Conservation (phyloP, 2,888 invertebrate genomes). For the Xylota sylvarum region DNA sequence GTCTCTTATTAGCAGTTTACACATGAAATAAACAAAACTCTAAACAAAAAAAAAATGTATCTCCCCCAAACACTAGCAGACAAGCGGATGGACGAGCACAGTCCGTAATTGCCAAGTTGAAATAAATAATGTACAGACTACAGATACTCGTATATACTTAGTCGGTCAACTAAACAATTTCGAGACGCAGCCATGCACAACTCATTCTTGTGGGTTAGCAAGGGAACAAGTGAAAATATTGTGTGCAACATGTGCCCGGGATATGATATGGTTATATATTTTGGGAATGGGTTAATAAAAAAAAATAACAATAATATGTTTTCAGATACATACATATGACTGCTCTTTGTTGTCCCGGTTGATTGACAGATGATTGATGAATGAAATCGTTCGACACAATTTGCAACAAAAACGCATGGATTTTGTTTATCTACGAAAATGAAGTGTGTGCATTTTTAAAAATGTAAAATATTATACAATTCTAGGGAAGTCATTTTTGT, state of each 20-base stretch:
- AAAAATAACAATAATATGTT: not conserved
- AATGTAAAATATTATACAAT: no score
- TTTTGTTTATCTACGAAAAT: not conserved
- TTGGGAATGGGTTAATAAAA: constrained; percentile 21
- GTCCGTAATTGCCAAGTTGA: constrained; percentile 36
- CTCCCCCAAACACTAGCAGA: constrained; percentile 35
- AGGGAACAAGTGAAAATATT: constrained; percentile 7
- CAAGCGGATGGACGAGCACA: constrained; percentile 57
- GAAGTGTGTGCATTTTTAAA: not conserved
- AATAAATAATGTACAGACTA: constrained; percentile 27
- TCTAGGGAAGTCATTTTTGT: no score
- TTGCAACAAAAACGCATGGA: not conserved
- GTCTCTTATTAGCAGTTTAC: constrained; percentile 74
- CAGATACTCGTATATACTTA: constrained; percentile 2
- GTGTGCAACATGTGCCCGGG: constrained; percentile 6
- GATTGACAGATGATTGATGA: constrained; percentile 15
- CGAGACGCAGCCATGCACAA: constrained; percentile 60
- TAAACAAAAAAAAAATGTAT: constrained; percentile 10
- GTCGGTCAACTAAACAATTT: constrained; percentile 55
- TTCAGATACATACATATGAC: not conserved
- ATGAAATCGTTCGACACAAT: not conserved
- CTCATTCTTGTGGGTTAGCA: constrained; percentile 23
- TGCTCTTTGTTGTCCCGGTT: constrained; percentile 1
- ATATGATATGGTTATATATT: not conserved
- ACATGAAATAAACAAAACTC: constrained; percentile 48